Percentiles rank a stretch among this genome's conserved stretches.
Conservation (phyloP, 2,113 vertebrate species). For the Clarias magur region DNA sequence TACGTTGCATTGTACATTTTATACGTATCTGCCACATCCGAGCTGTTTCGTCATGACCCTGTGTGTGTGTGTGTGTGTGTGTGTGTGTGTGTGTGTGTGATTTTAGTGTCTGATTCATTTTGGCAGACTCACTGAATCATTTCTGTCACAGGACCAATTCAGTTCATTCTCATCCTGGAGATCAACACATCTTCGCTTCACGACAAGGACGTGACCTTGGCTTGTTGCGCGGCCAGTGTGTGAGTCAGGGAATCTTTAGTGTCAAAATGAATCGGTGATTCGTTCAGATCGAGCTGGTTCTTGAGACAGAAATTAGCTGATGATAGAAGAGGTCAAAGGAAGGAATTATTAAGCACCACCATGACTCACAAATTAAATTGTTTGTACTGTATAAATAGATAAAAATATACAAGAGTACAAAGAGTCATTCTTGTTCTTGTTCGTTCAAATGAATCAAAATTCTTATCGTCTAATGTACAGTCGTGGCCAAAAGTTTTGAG, state of each 20-base stretch:
- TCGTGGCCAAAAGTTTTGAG: too few relatives aligned
- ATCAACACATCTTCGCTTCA: not conserved
- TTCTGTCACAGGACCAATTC: not conserved
- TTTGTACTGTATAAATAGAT: not conserved
- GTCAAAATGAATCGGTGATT: not conserved
- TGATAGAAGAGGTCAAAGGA: too few relatives aligned
- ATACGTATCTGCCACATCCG: not conserved
- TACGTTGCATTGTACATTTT: not conserved
- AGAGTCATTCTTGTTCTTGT: not conserved
- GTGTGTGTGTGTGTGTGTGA: too few relatives aligned
- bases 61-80: too few relatives aligned
- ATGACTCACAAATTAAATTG: not conserved
- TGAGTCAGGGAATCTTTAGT: not conserved
- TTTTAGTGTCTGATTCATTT: not conserved
- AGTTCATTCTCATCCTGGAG: not conserved
- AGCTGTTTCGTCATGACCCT: not conserved
- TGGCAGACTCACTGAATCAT: not conserved
- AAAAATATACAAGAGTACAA: not conserved
- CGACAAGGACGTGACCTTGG: not conserved
- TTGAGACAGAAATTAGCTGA: too few relatives aligned
- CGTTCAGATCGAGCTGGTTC: not conserved
- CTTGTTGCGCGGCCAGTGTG: not conserved
- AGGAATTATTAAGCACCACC: too few relatives aligned
- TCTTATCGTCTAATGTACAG: too few relatives aligned
- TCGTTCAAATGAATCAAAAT: not conserved